Base-by-base conservation (phyloP, 2,113 vertebrate species). In the Furnarius figulus region DNA sequence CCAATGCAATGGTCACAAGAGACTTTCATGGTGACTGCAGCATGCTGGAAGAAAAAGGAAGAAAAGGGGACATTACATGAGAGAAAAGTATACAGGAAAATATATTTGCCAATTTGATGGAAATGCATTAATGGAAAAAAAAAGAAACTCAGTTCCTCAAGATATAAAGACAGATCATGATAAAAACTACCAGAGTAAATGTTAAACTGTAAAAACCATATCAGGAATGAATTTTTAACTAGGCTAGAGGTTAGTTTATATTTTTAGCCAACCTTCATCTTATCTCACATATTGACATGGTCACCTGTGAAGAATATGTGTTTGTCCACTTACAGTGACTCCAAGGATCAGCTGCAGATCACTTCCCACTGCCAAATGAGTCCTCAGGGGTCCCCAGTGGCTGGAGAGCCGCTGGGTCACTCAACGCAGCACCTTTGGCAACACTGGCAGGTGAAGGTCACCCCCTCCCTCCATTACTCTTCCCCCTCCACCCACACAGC, bases 331-430 rank as follows among this genome's bases (percentile, higher is more conserved):
- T 27, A 19, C 2, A 28, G 8, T 31, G 14, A 11, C 40, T 47
- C 14, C 20, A 19, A 27, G 52, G 58, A 72, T 49, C 42, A 76
- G 39, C 30, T 84, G 39, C 37, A 55, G 76, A 49, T 27, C 35
- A 6, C 19, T 55, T 77, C n/a, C 44, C 72, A 42, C 28, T 0
- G 3, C 14, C 56, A 82, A 18, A 37, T 2, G 3, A 18, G 30
- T 33, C 19, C 27, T 19, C 35, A 25, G 30, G 5, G 3, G 6
- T 9, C 9, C 6, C 15, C 14, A 25, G 21, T 4, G 0, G 20
- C 61, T 67, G 75, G 5, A 70, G 62, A 59, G 25, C 47, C 28
- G 20, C 52, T 0, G 1, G 33, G 25, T 49, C 8, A 11, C 22
- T 46, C 35, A 14, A 20, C 19, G n/a, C 55, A 44, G 19, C n/a